A percentile compares a stretch with the other conserved stretches of the same genome.
These are phyloP conservation scores for Timema podura DNA, from an alignment of 2,888 invertebrate species.

Conservation along the genomic window DNA sequence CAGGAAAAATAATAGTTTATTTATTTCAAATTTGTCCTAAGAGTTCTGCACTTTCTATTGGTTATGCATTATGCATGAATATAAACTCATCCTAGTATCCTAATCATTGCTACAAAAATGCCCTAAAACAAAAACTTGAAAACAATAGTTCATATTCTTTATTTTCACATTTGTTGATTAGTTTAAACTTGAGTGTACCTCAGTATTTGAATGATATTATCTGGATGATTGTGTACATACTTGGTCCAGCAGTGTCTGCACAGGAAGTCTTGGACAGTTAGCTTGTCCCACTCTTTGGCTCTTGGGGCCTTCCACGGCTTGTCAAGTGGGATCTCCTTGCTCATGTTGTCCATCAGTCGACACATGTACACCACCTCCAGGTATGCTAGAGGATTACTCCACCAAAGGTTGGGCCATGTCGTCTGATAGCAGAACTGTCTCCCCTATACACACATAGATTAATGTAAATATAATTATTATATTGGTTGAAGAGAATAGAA, in stretches of 20 bases:
- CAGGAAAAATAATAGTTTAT: too few species aligned
- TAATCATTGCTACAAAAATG: too few species aligned
- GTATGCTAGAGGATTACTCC: slow-evolving; percentile 29
- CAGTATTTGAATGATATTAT: too few species aligned
- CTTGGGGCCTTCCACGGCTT: slow-evolving; percentile 41
- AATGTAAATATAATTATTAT: not conserved
- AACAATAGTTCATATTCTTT: not conserved
- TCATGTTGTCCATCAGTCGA: slow-evolving; percentile 41
- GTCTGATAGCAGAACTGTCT: slow-evolving; percentile 10
- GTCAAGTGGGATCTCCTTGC: slow-evolving; percentile 39
- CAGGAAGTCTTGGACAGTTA: slow-evolving; percentile 40
- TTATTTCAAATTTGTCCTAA: too few species aligned
- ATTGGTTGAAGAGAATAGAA: not conserved
- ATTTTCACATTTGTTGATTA: too few species aligned
- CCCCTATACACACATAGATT: not conserved
- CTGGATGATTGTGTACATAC: slow-evolving; percentile 31
- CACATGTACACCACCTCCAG: slow-evolving; percentile 29
- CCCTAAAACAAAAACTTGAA: too few species aligned
- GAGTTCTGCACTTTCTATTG: too few species aligned
- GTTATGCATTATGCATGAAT: too few species aligned
- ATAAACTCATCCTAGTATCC: too few species aligned
- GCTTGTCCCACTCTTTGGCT: slow-evolving; percentile 41
- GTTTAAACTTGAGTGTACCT: too few species aligned
- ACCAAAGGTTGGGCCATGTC: slow-evolving; percentile 26
- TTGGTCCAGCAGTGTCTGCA: slow-evolving; percentile 39